A percentile compares a stretch with the other conserved stretches of the same genome.
These are phyloP conservation scores for fruit fly (Drosophila melanogaster) DNA, from an alignment of 1,140 invertebrate genomes.

Conservation along the genomic window DNA sequence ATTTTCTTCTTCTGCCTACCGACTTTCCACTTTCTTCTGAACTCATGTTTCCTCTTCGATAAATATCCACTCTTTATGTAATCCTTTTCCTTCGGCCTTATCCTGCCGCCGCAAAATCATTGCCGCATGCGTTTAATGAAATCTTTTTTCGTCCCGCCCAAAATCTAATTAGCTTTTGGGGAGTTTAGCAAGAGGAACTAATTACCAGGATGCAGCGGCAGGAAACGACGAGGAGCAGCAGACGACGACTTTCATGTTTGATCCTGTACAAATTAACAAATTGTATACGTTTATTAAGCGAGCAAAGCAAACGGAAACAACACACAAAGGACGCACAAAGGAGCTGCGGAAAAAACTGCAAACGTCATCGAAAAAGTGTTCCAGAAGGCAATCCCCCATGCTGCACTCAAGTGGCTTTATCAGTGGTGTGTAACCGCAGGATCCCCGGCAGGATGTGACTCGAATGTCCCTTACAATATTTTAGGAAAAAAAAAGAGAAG, in stretches of 20 bases:
- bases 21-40: neutral
- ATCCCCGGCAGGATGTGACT: slow-evolving; percentile 55
- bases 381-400: slow-evolving; percentile 54
- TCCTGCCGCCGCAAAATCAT: slow-evolving; percentile 30
- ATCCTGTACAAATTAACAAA: slow-evolving; percentile 82
- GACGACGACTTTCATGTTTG: slow-evolving; percentile 67
- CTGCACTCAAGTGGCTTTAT: slow-evolving; percentile 82
- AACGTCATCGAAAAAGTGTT: slow-evolving; percentile 73
- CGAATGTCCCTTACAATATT: slow-evolving; percentile 70
- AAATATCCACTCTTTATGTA: slow-evolving; percentile 15
- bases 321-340: slow-evolving; percentile 64
- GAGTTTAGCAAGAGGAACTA: slow-evolving; percentile 62
- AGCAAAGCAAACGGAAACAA: slow-evolving; percentile 76
- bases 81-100: slow-evolving; percentile 30
- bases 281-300: slow-evolving; percentile 81
- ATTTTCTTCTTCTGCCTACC: neutral
- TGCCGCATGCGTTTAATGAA: slow-evolving; percentile 69
- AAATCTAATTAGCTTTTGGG: slow-evolving; percentile 75
- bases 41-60: neutral
- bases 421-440: slow-evolving; percentile 68
- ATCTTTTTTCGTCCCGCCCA: slow-evolving; percentile 62
- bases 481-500: slow-evolving; percentile 63
- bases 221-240: neutral
- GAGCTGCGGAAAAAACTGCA: slow-evolving; percentile 62
- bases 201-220: slow-evolving; percentile 57